Conservation (phyloP, 2,888 invertebrate genomes). For the Tubiluchus corallicola region DNA sequence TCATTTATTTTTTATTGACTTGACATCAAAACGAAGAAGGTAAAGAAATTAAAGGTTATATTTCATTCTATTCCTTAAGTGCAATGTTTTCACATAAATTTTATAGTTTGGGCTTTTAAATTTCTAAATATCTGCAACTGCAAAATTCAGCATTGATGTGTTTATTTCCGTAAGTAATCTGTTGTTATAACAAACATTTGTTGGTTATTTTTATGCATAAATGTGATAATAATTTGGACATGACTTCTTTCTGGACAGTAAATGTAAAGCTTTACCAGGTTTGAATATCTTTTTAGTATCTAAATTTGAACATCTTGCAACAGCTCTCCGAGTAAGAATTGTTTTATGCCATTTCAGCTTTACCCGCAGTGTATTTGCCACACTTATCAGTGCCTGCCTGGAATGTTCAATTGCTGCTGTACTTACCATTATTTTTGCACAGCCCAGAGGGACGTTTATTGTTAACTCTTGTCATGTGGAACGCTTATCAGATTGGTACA, state of each 20-base stretch:
- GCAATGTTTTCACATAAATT: background rate
- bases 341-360: slow-evolving; percentile 43
- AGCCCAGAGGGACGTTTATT: slow-evolving; percentile 56
- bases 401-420: slow-evolving; percentile 59
- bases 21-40: slow-evolving; percentile 48
- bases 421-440: slow-evolving; percentile 54
- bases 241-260: too few species aligned
- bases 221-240: too few species aligned
- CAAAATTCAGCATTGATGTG: too few species aligned
- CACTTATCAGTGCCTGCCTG: slow-evolving; percentile 61
- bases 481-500: slow-evolving; percentile 87
- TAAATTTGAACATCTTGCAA: too few species aligned
- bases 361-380: slow-evolving; percentile 48
- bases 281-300: too few species aligned
- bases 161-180: too few species aligned
- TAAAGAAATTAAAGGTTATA: slow-evolving; percentile 22
- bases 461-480: slow-evolving; percentile 59
- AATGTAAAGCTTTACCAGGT: too few species aligned
- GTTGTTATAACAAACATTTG: too few species aligned
- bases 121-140: too few species aligned
- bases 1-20: slow-evolving; percentile 80
- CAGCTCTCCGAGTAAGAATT: too few species aligned
- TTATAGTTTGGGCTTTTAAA: too few species aligned
- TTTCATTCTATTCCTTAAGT: slow-evolving; percentile 7
- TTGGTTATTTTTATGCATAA: too few species aligned